Base-by-base conservation (phyloP, 2,113 vertebrate species). In the Micronisus gabar region DNA sequence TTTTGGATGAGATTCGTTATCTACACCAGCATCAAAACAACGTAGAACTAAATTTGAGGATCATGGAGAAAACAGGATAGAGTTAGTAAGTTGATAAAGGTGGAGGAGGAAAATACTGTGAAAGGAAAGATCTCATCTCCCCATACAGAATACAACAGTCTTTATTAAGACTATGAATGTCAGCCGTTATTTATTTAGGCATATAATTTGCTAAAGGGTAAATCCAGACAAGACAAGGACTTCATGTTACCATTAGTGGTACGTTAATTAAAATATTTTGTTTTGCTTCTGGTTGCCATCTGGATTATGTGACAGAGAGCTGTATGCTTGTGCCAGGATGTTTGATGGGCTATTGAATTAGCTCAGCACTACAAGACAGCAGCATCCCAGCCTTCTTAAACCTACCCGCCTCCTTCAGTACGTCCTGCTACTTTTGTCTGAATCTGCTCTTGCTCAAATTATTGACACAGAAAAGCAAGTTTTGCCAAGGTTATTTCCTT, bases 401-500 rank as follows among this genome's bases (percentile, higher is more conserved):
- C 73, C 68, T 80, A 81, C 92, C 48, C 55, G 7, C 40, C 75
- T 36, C 10, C 21, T 40, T 43, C 18, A 41, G 29, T 81, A 68
- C 32, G 86, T 73, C 61, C 45, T 41, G 50, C 41, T 91, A 26
- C 17, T 30, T 96, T 80, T 94, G 20, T 80, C 43, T 81, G 34
- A 65, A 80, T 85, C 75, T 72, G 66, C 66, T 93, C 47, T 91
- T 80, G 41, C 67, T 90, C 34, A 68, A 90, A 86, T 38, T 96
- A 88, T 86, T 95, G 84, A 95, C 78, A 95, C 21, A 86, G 43
- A 92, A 92, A 91, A 84, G 32, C 18, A 71, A 78, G 81, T 88
- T 94, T 91, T 95, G 67, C 78, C 81, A 92, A 92, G 82, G 81
- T 94, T 94, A 83, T 92, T 95, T 97, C 73, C n/a, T 86, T 76